Evolutionary conservation across 2,888 invertebrate species (phyloP).

Genomic region (Lasioglossum figueresi): DNA sequence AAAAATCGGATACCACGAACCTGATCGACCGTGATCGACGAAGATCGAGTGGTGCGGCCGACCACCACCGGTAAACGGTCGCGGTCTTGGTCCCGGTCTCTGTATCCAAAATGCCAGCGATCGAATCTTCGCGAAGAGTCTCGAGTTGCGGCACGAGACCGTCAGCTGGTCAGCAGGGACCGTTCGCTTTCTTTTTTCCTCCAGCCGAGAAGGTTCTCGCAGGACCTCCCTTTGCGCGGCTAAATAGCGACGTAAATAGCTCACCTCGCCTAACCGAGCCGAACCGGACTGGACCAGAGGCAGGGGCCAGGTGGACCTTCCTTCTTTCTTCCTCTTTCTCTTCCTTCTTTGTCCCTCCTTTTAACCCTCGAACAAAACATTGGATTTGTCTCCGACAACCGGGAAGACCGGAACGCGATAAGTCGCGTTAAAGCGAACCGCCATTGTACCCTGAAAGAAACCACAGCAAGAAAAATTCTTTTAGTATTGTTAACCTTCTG

Average conservation of each 20-base stretch:
- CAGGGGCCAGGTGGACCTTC: background rate
- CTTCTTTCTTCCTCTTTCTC: constrained; percentile 18
- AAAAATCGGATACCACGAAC: background rate
- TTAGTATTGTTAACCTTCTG: background rate
- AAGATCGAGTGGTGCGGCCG: background rate
- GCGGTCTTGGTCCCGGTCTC: constrained; percentile 24
- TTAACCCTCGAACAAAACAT: background rate
- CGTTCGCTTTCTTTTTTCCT: constrained; percentile 15
- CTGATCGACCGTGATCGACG: background rate
- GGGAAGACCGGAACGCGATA: background rate
- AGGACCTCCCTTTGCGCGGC: background rate
- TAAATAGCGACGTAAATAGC: constrained; percentile 7
- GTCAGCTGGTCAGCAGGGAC: constrained; percentile 78
- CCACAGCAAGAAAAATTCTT: background rate
- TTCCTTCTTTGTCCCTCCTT: constrained; percentile 7
- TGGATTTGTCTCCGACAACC: background rate
- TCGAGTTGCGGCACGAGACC: constrained; percentile 77
- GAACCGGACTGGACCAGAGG: background rate
- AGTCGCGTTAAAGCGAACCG: background rate
- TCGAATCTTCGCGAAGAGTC: constrained; percentile 74
- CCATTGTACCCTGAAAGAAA: background rate
- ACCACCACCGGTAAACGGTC: background rate
- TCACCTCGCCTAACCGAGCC: background rate
- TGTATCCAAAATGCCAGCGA: constrained; percentile 74
- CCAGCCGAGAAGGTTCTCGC: background rate